A percentile compares a stretch with the other conserved stretches of the same genome.
phyloP scores from a whole-genome alignment of 2,888 invertebrate genomes.

The Megamerina dolium region DNA sequence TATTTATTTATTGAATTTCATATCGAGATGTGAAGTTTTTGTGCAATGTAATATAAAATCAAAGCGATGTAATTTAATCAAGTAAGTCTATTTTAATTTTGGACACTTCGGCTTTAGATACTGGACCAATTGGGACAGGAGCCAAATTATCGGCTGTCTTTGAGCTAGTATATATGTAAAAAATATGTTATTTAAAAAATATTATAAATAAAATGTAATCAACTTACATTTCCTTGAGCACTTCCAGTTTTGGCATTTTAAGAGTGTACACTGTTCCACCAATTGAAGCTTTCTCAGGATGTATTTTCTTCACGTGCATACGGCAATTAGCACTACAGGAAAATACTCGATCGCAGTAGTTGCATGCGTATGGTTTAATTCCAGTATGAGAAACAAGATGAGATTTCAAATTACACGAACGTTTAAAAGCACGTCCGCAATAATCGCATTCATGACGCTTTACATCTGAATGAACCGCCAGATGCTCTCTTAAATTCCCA shows the following conservation, averaged over 20 bases:
- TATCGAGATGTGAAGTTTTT: too few species aligned
- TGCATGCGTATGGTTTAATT: conserved; percentile 46
- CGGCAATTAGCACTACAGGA: conserved; percentile 49
- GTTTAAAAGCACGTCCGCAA: conserved; percentile 44
- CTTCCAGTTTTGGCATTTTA: conserved; percentile 47
- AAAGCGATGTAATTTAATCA: too few species aligned
- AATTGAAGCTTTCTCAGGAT: conserved; percentile 45
- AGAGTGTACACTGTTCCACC: conserved; percentile 38
- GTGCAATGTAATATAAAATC: too few species aligned
- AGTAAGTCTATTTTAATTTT: too few species aligned
- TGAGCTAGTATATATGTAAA: too few species aligned
- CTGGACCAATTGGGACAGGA: too few species aligned
- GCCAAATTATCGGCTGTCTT: too few species aligned
- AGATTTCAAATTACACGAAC: conserved; percentile 47
- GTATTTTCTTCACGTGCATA: conserved; percentile 47
- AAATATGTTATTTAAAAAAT: too few species aligned
- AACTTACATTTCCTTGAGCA: conserved; percentile 45
- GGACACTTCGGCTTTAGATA: too few species aligned
- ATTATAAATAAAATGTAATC: too few species aligned
- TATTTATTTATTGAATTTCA: too few species aligned
- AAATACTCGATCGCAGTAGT: conserved; percentile 49
- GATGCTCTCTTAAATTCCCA: conserved; percentile 39
- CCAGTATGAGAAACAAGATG: conserved; percentile 48
- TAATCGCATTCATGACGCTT: conserved; percentile 45
- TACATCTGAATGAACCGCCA: conserved; percentile 42